Evolutionary conservation across 2,888 invertebrate species (phyloP).

Genomic region (Apamea sordens): DNA sequence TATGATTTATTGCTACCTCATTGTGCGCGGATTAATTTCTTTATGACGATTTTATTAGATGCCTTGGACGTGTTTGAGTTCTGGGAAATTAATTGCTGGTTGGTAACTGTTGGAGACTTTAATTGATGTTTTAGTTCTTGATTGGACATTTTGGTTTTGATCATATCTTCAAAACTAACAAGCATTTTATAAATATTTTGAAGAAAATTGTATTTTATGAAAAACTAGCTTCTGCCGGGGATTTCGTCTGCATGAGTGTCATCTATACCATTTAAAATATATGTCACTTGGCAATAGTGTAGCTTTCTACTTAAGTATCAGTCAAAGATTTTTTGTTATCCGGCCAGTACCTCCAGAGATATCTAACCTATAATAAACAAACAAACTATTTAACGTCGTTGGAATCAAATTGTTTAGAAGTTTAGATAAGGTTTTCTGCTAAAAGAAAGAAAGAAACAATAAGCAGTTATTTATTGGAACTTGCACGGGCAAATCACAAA

Average conservation of each 20-base stretch:
- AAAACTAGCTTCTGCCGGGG: too few relatives aligned
- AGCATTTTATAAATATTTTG: neutral
- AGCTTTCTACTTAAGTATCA: too few relatives aligned
- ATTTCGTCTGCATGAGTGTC: neutral
- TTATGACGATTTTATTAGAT: constrained; percentile 51
- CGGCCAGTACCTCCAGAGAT: neutral
- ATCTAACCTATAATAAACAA: neutral
- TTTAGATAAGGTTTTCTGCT: neutral
- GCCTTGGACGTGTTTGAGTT: constrained; percentile 16
- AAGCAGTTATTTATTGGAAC: neutral
- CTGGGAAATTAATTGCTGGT: constrained; percentile 29
- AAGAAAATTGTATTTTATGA: neutral
- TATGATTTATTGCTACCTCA: constrained; percentile 82
- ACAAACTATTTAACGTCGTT: neutral
- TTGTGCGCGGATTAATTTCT: constrained; percentile 68
- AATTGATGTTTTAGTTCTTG: constrained; percentile 1
- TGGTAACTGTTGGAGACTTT: neutral
- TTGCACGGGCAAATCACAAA: neutral
- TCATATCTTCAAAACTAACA: neutral
- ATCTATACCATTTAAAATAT: neutral
- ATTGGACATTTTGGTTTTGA: neutral
- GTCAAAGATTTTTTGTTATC: neutral
- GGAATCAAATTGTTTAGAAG: neutral
- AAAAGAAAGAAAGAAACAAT: neutral
- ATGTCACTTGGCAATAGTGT: neutral